Percentiles rank a stretch among this genome's conserved stretches.
Conservation (phyloP, 2,888 invertebrate genomes). For the Leptodirus hochenwartii region DNA sequence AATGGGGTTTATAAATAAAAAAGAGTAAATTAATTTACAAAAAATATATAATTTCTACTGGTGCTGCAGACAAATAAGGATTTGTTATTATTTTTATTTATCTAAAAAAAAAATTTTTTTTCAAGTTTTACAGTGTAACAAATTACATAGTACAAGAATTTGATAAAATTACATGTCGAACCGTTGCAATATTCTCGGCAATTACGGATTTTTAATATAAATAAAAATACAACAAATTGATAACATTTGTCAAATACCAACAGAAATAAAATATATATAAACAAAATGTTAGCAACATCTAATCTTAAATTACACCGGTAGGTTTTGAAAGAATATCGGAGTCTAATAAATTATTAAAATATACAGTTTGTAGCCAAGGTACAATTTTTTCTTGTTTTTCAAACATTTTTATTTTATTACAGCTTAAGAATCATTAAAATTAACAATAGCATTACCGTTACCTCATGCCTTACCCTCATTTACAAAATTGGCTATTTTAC, state of each 20-base stretch:
- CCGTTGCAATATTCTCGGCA: constrained; percentile 6
- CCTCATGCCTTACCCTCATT: constrained; percentile 20
- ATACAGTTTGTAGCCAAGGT: constrained; percentile 19
- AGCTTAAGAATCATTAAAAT: constrained; percentile 17
- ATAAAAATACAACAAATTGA: constrained; percentile 12
- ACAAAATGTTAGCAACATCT: constrained; percentile 19
- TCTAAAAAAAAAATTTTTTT: constrained; percentile 10
- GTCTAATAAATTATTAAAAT: constrained; percentile 18
- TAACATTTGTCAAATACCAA: constrained; percentile 15
- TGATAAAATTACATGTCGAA: neutral
- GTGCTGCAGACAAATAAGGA: constrained; percentile 16
- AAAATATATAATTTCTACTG: constrained; percentile 18
- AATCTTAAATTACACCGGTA: constrained; percentile 17
- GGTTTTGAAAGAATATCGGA: constrained; percentile 15
- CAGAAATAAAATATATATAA: constrained; percentile 19
- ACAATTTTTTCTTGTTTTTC: constrained; percentile 17
- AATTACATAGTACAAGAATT: neutral
- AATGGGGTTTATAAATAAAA: no score
- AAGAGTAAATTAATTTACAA: constrained; percentile 15
- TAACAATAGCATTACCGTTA: constrained; percentile 20
- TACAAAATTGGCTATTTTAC: constrained; percentile 19
- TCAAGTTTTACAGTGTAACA: neutral
- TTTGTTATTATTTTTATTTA: constrained; percentile 16
- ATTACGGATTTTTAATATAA: constrained; percentile 6
- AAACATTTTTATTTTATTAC: constrained; percentile 15